These are phyloP conservation scores for Amblyjoppa proteus DNA, from an alignment of 2,888 invertebrate genomes.

Conservation along the genomic window DNA sequence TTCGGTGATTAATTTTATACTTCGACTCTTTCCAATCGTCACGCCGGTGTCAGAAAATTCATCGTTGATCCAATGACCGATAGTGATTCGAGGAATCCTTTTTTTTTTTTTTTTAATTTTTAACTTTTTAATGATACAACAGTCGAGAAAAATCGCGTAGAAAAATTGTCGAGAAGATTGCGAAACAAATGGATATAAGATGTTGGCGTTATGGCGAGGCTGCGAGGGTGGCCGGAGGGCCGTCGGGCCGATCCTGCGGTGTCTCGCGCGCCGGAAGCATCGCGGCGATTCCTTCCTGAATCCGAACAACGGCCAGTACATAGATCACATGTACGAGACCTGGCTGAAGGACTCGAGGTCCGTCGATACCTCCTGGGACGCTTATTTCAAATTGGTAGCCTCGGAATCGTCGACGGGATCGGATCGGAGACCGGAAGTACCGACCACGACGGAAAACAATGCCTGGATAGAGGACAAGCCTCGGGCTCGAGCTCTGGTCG, in stretches of 20 bases:
- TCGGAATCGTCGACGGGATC: conserved; percentile 4
- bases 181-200: conserved; percentile 66
- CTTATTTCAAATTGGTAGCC: conserved; percentile 73
- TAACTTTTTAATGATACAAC: neutral
- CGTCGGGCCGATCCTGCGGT: conserved; percentile 46
- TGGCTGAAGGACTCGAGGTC: conserved; percentile 78
- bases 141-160: neutral
- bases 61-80: neutral
- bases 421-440: neutral
- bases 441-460: neutral
- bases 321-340: conserved; percentile 78
- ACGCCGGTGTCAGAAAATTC: conserved; percentile 28
- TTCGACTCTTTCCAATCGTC: conserved; percentile 46
- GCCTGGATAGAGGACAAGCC: conserved; percentile 43
- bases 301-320: conserved; percentile 76
- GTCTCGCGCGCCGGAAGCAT: conserved; percentile 57
- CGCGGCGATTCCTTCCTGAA: conserved; percentile 73
- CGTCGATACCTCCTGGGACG: conserved; percentile 77
- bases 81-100: neutral
- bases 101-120: neutral
- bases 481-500: conserved; percentile 38
- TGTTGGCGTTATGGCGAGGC: conserved; percentile 66
- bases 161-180: conserved; percentile 22
- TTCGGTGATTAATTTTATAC: neutral
- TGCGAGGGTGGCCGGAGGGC: conserved; percentile 39